A percentile compares a stretch with the other conserved stretches of the same genome.
Conservation (phyloP, 30 jellyfish, hydroid and myxozoan species). For the Chironex yamaguchii region DNA sequence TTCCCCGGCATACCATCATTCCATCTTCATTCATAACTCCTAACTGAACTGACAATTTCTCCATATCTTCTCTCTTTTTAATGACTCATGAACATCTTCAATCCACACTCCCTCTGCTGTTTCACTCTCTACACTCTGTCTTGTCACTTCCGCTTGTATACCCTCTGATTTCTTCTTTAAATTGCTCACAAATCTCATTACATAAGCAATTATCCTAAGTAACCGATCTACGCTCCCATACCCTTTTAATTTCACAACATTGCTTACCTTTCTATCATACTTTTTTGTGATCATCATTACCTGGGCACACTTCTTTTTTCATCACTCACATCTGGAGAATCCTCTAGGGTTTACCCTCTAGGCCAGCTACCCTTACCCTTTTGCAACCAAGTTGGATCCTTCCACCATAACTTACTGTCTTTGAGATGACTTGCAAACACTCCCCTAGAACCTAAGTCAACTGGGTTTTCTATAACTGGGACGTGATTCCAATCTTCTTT, state of each 20-base stretch:
- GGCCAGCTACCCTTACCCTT: constrained; percentile 34
- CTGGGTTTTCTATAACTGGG: constrained; percentile 38
- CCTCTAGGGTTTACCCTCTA: neutral
- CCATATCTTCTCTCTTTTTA: constrained; percentile 5
- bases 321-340: constrained; percentile 5
- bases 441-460: constrained; percentile 45
- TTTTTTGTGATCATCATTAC: neutral
- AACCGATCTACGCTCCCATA: constrained; percentile 19
- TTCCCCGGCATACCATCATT: constrained; percentile 46
- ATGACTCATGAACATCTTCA: constrained; percentile 15
- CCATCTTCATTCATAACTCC: constrained; percentile 34
- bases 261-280: constrained; percentile 14
- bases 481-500: constrained; percentile 20
- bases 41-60: constrained; percentile 27
- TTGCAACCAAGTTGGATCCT: constrained; percentile 24
- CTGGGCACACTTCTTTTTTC: neutral
- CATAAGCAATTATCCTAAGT: constrained; percentile 61
- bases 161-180: constrained; percentile 25
- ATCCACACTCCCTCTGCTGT: constrained; percentile 57
- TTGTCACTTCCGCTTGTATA: neutral
- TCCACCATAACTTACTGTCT: constrained; percentile 46
- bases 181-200: constrained; percentile 42
- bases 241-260: constrained; percentile 1
- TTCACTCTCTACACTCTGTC: constrained; percentile 47
- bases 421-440: constrained; percentile 19